Conservation (phyloP, 2,888 invertebrate species). For the Dryadula phaetusa region DNA sequence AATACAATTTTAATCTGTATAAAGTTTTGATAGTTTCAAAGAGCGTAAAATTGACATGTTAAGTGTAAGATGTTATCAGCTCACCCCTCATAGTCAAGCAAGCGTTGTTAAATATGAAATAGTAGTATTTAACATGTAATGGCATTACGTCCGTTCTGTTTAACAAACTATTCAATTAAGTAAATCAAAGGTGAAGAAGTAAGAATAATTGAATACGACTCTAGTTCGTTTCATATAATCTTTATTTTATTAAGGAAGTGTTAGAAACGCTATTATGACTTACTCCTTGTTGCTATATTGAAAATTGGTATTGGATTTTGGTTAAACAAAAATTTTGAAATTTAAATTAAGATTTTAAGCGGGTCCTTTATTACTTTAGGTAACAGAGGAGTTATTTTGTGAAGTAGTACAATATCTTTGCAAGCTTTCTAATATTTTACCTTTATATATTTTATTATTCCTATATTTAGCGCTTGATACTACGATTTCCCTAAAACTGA, state of each 20-base stretch:
- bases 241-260: no score
- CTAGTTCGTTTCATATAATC: no score
- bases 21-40: slow-evolving; percentile 10
- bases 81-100: slow-evolving; percentile 43
- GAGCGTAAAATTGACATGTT: slow-evolving; percentile 26
- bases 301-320: no score
- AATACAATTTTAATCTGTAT: slow-evolving; percentile 11
- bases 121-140: slow-evolving; percentile 18
- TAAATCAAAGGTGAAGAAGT: background rate
- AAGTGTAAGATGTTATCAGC: slow-evolving; percentile 34
- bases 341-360: no score
- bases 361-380: no score
- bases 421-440: background rate
- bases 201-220: background rate
- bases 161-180: slow-evolving; percentile 16
- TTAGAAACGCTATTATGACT: no score
- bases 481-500: background rate
- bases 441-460: background rate
- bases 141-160: background rate
- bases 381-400: background rate
- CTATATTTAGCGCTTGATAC: background rate
- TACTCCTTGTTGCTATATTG: no score
- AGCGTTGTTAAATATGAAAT: slow-evolving; percentile 53
- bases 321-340: no score
- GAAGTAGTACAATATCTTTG: background rate